Conservation (phyloP, 2,797 vertebrate genomes). For the Enteromius thamalakanensis region DNA sequence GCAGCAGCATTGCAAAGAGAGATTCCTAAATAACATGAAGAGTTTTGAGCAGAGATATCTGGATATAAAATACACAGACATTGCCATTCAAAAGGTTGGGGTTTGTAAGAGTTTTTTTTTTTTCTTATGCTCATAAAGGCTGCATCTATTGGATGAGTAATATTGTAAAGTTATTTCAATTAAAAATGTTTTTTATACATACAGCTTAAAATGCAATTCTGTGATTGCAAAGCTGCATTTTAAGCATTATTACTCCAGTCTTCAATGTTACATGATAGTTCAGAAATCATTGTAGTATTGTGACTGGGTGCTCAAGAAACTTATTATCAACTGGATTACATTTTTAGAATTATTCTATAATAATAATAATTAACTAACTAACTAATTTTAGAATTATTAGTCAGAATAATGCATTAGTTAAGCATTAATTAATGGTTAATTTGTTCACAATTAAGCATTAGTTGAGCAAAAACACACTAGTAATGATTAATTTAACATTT, state of each 20-base stretch:
- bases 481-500: too few relatives aligned
- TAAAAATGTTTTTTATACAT: not conserved
- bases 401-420: too few relatives aligned
- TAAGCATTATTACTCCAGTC: not conserved
- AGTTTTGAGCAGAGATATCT: not conserved
- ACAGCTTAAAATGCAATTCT: not conserved
- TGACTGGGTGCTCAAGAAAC: not conserved
- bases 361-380: too few relatives aligned
- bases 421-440: too few relatives aligned
- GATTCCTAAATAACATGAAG: not conserved
- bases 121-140: not conserved
- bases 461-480: too few relatives aligned
- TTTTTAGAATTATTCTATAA: not conserved
- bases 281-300: not conserved
- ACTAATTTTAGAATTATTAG: not conserved
- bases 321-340: not conserved
- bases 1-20: conserved; percentile 36
- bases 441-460: too few relatives aligned
- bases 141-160: not conserved
- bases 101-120: not conserved
- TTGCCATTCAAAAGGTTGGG: not conserved
- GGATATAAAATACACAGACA: conserved; percentile 2
- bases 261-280: not conserved
- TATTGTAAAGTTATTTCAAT: not conserved
- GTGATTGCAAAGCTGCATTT: not conserved